Base-by-base conservation (phyloP, 2,797 vertebrate genomes). In the Acropternis orthonyx region DNA sequence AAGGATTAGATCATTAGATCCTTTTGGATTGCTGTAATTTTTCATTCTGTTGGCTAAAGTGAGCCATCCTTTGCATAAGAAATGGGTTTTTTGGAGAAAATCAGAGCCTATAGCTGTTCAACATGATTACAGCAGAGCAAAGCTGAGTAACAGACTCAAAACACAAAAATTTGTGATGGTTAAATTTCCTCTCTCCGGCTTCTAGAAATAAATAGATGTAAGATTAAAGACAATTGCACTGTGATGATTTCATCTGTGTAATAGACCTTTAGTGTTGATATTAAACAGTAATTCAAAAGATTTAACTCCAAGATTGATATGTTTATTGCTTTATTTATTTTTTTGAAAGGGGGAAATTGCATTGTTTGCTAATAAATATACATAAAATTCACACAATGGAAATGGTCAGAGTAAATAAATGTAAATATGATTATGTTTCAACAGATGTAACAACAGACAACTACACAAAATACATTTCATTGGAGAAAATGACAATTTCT, bases 381-480 rank as follows among this genome's bases (percentile, higher is more conserved):
- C 20, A 48, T 62, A 81, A 77, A 80, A 77, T 72, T 58, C 26
- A 22, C 2, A 18, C 36, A 65, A 27, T 43, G 36, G 24, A 79
- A 91, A 94, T 80, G 59, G 43, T 81, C 69, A 94, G 58, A 92
- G 59, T 92, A 95, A 94, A 88, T 96, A 65, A 86, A 96, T 96
- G 87, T 94, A 95, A 96, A 87, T 65, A 74, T 68, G 52, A 97
- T 91, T 89, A 88, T 76, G 81, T 93, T 96, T 96, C 34, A 63
- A 78, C 48, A 86, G 73, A 52, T 84, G 10, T 28, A 88, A 55
- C 37, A 72, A 72, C 30, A 78, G 26, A 84, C 16, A 76, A 54
- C 46, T 55, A 59, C 24, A 78, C 62, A 79, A 89, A 85, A 46
- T 12, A 7, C 26, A 72, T 30, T 59, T 76, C 36, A 63, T 26